Evolutionary conservation across 2,113 vertebrate species (phyloP), one percentile per base, ranked within the genome.

Genomic region (Sprattus sprattus): DNA sequence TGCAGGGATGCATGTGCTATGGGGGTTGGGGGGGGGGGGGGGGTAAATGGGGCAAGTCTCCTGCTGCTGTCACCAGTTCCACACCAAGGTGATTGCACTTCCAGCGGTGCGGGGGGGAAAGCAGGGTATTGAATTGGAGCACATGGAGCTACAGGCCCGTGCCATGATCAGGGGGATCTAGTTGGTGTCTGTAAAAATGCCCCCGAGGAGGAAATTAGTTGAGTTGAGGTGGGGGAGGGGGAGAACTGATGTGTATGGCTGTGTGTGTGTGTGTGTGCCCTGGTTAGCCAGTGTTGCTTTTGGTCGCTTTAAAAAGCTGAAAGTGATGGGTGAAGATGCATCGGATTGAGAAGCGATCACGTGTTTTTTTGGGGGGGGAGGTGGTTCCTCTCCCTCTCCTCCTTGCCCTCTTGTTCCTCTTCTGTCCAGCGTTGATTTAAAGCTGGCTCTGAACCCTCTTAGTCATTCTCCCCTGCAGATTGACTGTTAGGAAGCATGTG

Each of bases 401-500:
- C 1, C 10, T 25, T 81, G 67, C 71, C 50, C 45, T 64, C n/a
- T 45, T 45, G 32, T 20, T 25, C 25, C 45, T 84, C 87, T 81
- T 75, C 25, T 44, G n/a, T 28, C n/a, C 28, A 25, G 82, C 78
- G 44, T 45, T 57, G 85, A 84, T 88, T 87, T 88, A 81, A 75
- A 83, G 82, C 84, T 67, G 32, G 83, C 84, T 82, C 67, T 9
- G 49, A 45, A 47, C 85, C 45, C 83, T 83, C 60, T 71, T 49
- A 50, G 45, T 84, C 81, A 54, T 47, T 81, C 81, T 82, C 83
- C 39, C 10, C 60, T 85, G 44, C 64, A 49, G n/a, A 67, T 75
- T 75, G 83, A 44, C 84, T 83, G 64, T 85, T 87, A 80, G 20
- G 85, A 75, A 82, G 89, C 94, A 96, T 95, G 92, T 96, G 95